phyloP scores from a whole-genome alignment of 2,113 vertebrate species.

The Galeopterus variegatus region DNA sequence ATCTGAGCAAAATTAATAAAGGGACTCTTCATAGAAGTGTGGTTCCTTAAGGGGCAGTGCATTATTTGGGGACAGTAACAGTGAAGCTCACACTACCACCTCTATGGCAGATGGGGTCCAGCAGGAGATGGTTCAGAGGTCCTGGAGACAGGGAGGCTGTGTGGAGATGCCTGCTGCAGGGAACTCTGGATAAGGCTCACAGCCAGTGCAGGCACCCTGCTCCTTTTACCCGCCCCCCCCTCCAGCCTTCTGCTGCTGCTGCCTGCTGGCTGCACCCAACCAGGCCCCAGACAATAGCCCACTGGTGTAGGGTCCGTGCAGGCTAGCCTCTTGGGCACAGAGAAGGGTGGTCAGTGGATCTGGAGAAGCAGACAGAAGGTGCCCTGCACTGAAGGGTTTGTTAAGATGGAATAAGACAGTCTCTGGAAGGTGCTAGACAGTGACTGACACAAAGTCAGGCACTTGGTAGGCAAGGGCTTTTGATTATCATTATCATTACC shows the following conservation, averaged over 20 bases:
- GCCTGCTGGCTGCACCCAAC: background rate
- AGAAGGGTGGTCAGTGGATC: background rate
- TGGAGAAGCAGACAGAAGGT: background rate
- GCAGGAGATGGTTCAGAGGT: background rate
- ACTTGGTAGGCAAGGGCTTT: background rate
- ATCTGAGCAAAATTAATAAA: background rate
- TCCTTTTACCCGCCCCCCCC: background rate
- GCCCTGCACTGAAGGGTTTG: background rate
- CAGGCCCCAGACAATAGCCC: background rate
- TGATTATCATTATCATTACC: background rate
- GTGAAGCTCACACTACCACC: background rate
- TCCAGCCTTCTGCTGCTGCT: background rate
- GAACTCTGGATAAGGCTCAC: background rate
- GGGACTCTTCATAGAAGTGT: background rate
- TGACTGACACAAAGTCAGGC: background rate
- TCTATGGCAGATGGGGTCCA: background rate
- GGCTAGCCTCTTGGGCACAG: background rate
- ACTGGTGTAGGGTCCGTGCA: accelerated
- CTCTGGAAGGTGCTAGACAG: background rate
- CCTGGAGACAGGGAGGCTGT: background rate
- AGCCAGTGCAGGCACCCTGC: background rate
- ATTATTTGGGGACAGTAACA: background rate
- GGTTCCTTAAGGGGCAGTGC: background rate
- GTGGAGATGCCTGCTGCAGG: background rate
- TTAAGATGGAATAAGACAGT: background rate